These are phyloP conservation scores for Malurus melanocephalus DNA, from an alignment of 2,113 vertebrate genomes.

Conservation along the genomic window DNA sequence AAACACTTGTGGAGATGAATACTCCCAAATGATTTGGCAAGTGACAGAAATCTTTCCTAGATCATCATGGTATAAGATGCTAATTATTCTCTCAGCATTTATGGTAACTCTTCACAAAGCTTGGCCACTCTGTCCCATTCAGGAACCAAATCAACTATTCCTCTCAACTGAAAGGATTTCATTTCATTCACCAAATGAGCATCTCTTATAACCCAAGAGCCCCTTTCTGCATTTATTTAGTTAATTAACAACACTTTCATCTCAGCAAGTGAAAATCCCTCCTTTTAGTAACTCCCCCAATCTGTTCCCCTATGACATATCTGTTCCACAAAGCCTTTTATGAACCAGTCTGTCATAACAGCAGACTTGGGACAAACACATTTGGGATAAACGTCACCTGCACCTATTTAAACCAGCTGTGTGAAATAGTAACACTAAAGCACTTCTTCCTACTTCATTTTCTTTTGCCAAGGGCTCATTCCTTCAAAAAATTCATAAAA, in stretches of 20 bases:
- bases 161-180: background rate
- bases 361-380: background rate
- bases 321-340: background rate
- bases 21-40: background rate
- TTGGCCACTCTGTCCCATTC: background rate
- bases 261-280: background rate
- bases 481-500: background rate
- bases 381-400: background rate
- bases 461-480: background rate
- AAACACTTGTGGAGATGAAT: background rate
- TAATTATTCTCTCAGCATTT: background rate
- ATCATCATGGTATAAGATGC: background rate
- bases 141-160: background rate
- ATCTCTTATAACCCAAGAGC: background rate
- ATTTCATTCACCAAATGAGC: background rate
- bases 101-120: background rate
- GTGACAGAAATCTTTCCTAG: background rate
- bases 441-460: background rate
- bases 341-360: background rate
- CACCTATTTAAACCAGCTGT: background rate
- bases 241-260: background rate
- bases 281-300: background rate
- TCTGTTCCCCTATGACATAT: background rate
- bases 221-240: background rate
- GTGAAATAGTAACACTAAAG: background rate